Evolutionary conservation across 2,113 vertebrate species (phyloP).

Genomic region (Procavia capensis): DNA sequence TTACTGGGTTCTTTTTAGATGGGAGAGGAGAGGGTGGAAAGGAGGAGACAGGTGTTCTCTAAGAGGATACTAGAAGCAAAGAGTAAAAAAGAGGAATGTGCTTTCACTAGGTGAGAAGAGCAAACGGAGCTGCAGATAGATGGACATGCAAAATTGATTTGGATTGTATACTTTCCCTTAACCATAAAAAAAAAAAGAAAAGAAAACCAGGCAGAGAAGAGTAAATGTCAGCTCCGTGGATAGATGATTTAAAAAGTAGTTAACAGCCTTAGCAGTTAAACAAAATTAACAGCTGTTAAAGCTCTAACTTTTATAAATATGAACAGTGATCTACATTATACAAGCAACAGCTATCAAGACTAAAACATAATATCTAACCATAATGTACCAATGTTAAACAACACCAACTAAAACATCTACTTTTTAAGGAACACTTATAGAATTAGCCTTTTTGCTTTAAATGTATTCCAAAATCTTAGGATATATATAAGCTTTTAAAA

Average conservation of each 20-base stretch:
- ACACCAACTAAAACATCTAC: background rate
- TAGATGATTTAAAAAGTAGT: constrained; percentile 27
- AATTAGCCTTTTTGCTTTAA: constrained; percentile 50
- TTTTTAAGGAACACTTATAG: constrained; percentile 3
- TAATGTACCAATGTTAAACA: constrained; percentile 8
- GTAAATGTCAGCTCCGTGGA: constrained; percentile 13
- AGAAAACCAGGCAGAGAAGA: constrained; percentile 20
- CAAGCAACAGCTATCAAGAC: constrained; percentile 8
- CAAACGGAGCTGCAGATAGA: too few species aligned
- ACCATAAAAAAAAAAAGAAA: too few species aligned
- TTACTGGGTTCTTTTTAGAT: too few species aligned
- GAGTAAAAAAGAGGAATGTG: too few species aligned
- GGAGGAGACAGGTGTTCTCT: too few species aligned
- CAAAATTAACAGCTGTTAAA: constrained; percentile 20
- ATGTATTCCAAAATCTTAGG: background rate
- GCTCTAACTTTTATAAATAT: constrained; percentile 48
- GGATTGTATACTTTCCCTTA: too few species aligned
- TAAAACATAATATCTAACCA: constrained; percentile 40
- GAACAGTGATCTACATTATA: background rate
- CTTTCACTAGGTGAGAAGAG: too few species aligned
- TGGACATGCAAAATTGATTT: too few species aligned
- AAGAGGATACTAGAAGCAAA: too few species aligned
- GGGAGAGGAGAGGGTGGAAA: too few species aligned
- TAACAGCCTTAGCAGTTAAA: constrained; percentile 19
- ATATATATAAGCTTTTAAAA: constrained; percentile 36